Evolutionary conservation across 2,113 vertebrate species (phyloP).

Genomic region (Eudyptes chrysolophus): DNA sequence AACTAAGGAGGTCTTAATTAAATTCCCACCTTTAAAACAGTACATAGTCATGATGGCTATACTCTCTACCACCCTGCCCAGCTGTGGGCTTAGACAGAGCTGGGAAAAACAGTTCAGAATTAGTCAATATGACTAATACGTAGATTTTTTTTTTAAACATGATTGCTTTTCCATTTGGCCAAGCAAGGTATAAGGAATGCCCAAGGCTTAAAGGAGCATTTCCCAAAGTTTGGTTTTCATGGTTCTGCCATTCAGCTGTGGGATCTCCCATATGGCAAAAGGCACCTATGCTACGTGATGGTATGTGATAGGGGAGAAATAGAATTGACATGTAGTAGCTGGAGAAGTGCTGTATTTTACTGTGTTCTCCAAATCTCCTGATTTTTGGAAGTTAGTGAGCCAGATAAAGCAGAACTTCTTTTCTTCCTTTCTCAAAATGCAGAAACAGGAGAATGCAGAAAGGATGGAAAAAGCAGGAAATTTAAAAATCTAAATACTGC

Average conservation of each 20-base stretch:
- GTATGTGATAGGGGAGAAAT: not conserved
- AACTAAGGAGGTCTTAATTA: not conserved
- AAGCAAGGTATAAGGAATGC: not conserved
- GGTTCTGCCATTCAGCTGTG: not conserved
- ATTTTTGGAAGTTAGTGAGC: not conserved
- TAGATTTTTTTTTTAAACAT: not conserved
- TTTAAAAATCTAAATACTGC: not conserved
- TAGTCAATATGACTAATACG: not conserved
- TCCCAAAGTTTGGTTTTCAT: not conserved
- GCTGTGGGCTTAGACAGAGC: not conserved
- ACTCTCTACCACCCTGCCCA: not conserved
- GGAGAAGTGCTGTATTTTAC: not conserved
- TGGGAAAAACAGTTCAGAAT: not conserved
- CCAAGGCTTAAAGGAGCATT: not conserved
- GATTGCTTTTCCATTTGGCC: not conserved
- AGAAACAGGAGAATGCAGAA: not conserved
- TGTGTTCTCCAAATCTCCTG: not conserved
- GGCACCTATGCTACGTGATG: rapidly evolving
- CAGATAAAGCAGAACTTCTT: not conserved
- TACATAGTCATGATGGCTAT: rapidly evolving
- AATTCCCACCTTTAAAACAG: not conserved
- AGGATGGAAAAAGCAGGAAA: not conserved
- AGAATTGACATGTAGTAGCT: not conserved
- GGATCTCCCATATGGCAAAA: not conserved
- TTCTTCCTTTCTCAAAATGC: not conserved